Percentiles rank a stretch among this genome's conserved stretches.
These are phyloP conservation scores for Caprella mutica DNA, from an alignment of 2,888 invertebrate species.

Conservation along the genomic window DNA sequence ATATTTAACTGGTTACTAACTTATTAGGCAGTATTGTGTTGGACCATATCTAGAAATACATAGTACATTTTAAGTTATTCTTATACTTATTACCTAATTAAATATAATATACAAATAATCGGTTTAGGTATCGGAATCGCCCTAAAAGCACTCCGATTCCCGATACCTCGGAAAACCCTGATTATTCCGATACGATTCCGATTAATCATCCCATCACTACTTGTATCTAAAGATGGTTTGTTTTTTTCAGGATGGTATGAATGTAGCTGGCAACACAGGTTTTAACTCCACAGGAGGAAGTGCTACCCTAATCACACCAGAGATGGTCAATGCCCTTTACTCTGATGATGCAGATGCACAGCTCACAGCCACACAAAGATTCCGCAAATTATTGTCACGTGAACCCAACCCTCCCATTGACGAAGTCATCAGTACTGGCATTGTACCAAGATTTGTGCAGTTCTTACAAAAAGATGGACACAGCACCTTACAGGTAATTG, in stretches of 20 bases:
- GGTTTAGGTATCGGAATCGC: no score
- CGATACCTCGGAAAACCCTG: no score
- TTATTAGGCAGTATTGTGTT: no score
- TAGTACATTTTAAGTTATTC: no score
- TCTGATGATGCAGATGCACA: conserved; percentile 52
- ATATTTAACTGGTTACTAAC: no score
- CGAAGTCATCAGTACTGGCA: conserved; percentile 66
- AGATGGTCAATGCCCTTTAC: conserved; percentile 71
- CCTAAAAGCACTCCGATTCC: no score
- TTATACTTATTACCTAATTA: no score
- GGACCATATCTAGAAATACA: no score
- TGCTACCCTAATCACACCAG: conserved; percentile 49
- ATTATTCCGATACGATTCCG: no score
- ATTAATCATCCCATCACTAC: no score
- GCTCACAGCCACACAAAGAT: conserved; percentile 63
- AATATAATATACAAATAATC: no score
- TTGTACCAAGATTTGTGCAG: conserved; percentile 68
- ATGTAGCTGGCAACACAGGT: background rate
- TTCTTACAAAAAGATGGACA: conserved; percentile 55
- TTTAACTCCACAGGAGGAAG: background rate
- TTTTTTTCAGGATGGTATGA: background rate
- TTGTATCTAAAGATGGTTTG: background rate
- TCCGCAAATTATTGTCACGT: conserved; percentile 73
- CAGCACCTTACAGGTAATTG: conserved; percentile 33
- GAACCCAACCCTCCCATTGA: conserved; percentile 86